Percentiles rank a stretch among this genome's conserved stretches.
These are phyloP conservation scores for Athalia rosae DNA, from an alignment of 2,888 invertebrate species.

Conservation along the genomic window DNA sequence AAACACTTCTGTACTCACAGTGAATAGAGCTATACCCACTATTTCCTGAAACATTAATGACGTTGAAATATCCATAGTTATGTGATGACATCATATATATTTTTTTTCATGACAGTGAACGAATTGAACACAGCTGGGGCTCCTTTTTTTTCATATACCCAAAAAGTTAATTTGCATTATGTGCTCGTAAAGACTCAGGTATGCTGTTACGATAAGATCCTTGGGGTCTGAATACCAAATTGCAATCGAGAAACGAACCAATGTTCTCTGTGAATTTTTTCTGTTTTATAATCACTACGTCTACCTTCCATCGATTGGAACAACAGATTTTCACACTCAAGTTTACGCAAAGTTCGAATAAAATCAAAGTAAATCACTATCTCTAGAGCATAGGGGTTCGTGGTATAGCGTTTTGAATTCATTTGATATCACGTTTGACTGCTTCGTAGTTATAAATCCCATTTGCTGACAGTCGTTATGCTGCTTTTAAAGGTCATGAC, in stretches of 20 bases:
- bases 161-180: conserved; percentile 32
- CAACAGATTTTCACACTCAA: not conserved
- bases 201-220: conserved; percentile 2
- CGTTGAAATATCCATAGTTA: conserved; percentile 39
- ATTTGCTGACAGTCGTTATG: conserved; percentile 25
- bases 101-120: conserved; percentile 77
- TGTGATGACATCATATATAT: conserved; percentile 50
- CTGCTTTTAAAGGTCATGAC: conserved; percentile 29
- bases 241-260: not conserved
- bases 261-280: not conserved
- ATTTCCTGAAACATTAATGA: conserved; percentile 39
- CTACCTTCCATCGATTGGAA: too few relatives aligned
- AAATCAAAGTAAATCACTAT: not conserved
- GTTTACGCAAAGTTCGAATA: not conserved
- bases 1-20: conserved; percentile 4
- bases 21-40: not conserved
- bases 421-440: conserved; percentile 25
- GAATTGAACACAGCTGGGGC: conserved; percentile 77
- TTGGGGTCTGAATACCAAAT: not conserved
- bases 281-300: not conserved
- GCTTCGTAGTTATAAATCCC: conserved; percentile 30
- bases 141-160: not conserved
- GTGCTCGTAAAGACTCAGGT: conserved; percentile 10
- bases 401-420: conserved; percentile 1
- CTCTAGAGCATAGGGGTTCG: not conserved